phyloP scores from a whole-genome alignment of 2,113 vertebrate genomes.

The Rattus rattus region DNA sequence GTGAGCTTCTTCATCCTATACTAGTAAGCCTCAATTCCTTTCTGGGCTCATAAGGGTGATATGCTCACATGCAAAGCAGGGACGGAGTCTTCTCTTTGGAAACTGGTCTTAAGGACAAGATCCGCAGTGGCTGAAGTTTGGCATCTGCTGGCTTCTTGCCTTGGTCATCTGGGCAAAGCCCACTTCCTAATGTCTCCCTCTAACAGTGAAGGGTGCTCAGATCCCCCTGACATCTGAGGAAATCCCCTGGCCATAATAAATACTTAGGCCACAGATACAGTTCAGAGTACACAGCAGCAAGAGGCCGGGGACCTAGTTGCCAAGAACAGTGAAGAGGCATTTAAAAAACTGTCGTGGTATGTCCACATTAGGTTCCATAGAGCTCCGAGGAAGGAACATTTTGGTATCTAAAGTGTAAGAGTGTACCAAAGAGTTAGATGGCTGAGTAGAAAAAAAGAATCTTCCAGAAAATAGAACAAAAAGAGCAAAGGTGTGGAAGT shows the following conservation, averaged over 20 bases:
- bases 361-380: not conserved
- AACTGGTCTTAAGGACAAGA: not conserved
- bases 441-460: not conserved
- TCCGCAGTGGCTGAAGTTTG: not conserved
- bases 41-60: rapidly evolving
- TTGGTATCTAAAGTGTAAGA: not conserved
- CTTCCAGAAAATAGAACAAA: not conserved
- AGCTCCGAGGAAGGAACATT: not conserved
- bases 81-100: not conserved
- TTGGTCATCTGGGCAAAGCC: not conserved
- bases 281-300: not conserved
- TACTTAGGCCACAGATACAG: not conserved
- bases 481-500: not conserved
- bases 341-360: not conserved
- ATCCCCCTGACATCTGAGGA: not conserved
- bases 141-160: not conserved
- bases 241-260: not conserved
- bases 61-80: rapidly evolving
- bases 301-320: too few species aligned
- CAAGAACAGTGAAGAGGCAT: not conserved
- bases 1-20: not conserved
- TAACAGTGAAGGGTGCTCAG: not conserved
- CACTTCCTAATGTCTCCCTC: not conserved
- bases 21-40: too few species aligned
- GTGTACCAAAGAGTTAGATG: not conserved